Evolutionary conservation across 2,797 vertebrate species (phyloP).

Genomic region (Chelmon rostratus): DNA sequence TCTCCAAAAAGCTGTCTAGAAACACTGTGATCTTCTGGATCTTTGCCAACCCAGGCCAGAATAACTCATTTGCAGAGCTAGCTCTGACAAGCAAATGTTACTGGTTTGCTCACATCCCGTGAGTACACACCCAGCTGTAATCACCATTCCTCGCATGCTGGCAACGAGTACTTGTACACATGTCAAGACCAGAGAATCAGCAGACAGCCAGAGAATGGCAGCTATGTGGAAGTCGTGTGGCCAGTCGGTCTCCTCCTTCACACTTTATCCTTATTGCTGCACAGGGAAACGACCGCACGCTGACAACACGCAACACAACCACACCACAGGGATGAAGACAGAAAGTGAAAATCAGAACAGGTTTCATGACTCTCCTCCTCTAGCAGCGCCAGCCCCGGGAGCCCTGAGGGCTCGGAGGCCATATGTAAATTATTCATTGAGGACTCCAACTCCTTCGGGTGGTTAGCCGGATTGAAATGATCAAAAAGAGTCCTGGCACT

Average conservation of each 20-base stretch:
- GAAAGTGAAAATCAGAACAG: slow-evolving; percentile 19
- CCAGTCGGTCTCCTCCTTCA: background rate
- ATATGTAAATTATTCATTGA: slow-evolving; percentile 4
- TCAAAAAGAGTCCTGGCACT: background rate
- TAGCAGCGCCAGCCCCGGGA: background rate
- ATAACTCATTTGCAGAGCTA: background rate
- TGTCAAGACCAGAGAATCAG: background rate
- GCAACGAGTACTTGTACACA: background rate
- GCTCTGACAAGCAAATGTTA: background rate
- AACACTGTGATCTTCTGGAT: background rate
- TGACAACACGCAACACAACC: background rate
- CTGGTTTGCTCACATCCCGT: background rate
- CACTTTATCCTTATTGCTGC: background rate
- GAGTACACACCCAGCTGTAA: background rate
- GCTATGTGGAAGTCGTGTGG: slow-evolving; percentile 4
- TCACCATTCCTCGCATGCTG: slow-evolving; percentile 8
- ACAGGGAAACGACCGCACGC: background rate
- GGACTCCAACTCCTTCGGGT: background rate
- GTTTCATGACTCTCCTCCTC: background rate
- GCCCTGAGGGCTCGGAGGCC: background rate
- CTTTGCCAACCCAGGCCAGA: background rate
- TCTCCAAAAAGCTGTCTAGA: background rate
- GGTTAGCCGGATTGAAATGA: slow-evolving; percentile 2
- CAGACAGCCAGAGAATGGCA: slow-evolving; percentile 27
- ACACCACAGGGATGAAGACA: background rate